These are phyloP conservation scores for Adela reaumurella DNA, from an alignment of 2,888 invertebrate genomes.

Conservation along the genomic window DNA sequence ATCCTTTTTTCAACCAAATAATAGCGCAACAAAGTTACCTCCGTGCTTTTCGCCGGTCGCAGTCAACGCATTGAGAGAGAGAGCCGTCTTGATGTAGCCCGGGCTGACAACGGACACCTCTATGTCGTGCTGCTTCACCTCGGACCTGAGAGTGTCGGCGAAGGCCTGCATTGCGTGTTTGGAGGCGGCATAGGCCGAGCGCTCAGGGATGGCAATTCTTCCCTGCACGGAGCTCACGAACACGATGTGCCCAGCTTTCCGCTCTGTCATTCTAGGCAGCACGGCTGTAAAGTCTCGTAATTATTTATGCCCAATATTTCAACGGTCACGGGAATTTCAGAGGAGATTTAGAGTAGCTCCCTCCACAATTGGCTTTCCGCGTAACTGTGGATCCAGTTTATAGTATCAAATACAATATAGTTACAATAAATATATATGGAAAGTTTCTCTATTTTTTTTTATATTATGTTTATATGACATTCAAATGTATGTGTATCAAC, in stretches of 20 bases:
- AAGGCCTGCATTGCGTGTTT: constrained; percentile 96
- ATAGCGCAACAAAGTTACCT: constrained; percentile 38
- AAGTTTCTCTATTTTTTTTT: too few relatives aligned
- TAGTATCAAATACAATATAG: too few relatives aligned
- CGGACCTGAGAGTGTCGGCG: constrained; percentile 85
- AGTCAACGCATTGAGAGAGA: constrained; percentile 90
- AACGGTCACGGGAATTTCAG: too few relatives aligned
- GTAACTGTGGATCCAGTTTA: too few relatives aligned
- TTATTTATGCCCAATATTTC: too few relatives aligned
- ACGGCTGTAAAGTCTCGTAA: constrained; percentile 75
- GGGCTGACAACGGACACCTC: constrained; percentile 88
- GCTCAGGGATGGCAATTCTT: constrained; percentile 82
- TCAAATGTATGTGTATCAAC: too few relatives aligned
- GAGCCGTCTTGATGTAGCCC: constrained; percentile 82
- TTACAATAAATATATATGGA: too few relatives aligned
- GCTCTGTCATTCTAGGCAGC: constrained; percentile 76
- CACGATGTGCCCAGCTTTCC: constrained; percentile 75
- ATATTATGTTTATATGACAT: too few relatives aligned
- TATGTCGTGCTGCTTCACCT: constrained; percentile 73
- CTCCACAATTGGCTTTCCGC: too few relatives aligned
- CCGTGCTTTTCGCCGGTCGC: constrained; percentile 76
- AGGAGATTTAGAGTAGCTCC: too few relatives aligned
- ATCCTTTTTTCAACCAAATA: too few relatives aligned
- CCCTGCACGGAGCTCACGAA: constrained; percentile 93
- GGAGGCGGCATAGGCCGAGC: constrained; percentile 86